Evolutionary conservation across 2,113 vertebrate genomes (phyloP).

Genomic region (Dipodomys ordii): DNA sequence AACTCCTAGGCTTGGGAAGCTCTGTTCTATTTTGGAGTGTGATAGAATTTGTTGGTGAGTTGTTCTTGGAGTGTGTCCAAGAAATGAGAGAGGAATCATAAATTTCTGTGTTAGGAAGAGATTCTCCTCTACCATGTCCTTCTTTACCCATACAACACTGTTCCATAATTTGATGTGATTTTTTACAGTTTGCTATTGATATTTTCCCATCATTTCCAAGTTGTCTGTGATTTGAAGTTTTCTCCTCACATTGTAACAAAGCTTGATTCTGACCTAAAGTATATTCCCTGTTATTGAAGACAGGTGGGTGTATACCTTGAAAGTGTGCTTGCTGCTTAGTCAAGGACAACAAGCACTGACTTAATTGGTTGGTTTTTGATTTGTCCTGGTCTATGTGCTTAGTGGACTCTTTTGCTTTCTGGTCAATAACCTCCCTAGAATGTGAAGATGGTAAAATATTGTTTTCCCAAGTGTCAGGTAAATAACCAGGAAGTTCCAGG

Average conservation of each 20-base stretch:
- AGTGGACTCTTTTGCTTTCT: background rate
- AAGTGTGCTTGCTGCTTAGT: slow-evolving; percentile 9
- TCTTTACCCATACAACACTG: slow-evolving; percentile 17
- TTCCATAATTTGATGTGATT: slow-evolving; percentile 34
- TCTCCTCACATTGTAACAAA: background rate
- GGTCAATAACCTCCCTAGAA: background rate
- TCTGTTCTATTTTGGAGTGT: slow-evolving; percentile 52
- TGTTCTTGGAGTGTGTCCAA: slow-evolving; percentile 24
- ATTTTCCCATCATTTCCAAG: slow-evolving; percentile 33
- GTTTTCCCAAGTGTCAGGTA: slow-evolving; percentile 16
- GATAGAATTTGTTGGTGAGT: slow-evolving; percentile 10
- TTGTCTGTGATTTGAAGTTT: background rate
- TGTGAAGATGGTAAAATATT: background rate
- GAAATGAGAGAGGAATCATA: background rate
- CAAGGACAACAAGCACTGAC: background rate
- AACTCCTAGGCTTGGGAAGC: slow-evolving; percentile 44
- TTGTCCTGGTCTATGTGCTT: background rate
- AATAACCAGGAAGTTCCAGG: background rate
- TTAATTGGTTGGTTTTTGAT: background rate
- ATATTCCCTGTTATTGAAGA: background rate
- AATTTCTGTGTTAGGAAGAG: background rate
- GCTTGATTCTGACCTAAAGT: background rate
- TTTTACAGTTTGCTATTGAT: background rate
- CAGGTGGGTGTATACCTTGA: background rate
- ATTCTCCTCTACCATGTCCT: background rate